Evolutionary conservation across 2,797 vertebrate species (phyloP), one percentile per base, ranked within the genome.

Genomic region (Chelonia mydas): DNA sequence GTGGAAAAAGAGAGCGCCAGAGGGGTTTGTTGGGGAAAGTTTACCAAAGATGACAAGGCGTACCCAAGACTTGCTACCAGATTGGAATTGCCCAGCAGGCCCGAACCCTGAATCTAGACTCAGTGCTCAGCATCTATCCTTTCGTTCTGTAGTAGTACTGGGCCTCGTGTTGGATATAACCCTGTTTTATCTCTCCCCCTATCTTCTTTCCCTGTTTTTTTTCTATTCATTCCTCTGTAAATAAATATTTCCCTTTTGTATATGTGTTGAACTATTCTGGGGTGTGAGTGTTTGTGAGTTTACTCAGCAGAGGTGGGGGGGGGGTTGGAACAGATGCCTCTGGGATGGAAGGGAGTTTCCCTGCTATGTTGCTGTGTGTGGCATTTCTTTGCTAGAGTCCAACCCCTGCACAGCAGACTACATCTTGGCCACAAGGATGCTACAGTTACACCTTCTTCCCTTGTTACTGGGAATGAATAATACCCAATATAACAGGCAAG

Each of bases 401-500:
- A 31, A n/a, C 31, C 13, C 13, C 31, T 13, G 31, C 3, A 7
- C 3, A 17, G 31, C 31, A 65, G 59, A n/a, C 15, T 65, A 31
- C 59, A 33, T 33, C 59, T 61, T 61, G 59, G 13, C 6, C 59
- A 61, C 13, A 65, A 65, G 15, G 15, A 65, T 65, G 59, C 59
- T 65, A n/a, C 31, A n/a, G 25, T n/a, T 65, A 65, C 31, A n/a
- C 7, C 59, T 65, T 65, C 89, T 96, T 96, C 54, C 90, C 92
- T 89, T 91, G 83, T 96, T 96, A 95, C 90, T 94, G 92, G n/a
- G 78, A 91, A 89, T 94, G 89, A 95, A 93, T 95, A 95, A 95
- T 93, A 84, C 53, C 85, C 84, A 86, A 41, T 57, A 90, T 90
- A 96, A 96, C 51, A 95, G 86, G 54, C 12, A 80, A 92, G 54